Conservation (phyloP, 92 coral and sea anemone genomes). For the Virgularia gustaviana region DNA sequence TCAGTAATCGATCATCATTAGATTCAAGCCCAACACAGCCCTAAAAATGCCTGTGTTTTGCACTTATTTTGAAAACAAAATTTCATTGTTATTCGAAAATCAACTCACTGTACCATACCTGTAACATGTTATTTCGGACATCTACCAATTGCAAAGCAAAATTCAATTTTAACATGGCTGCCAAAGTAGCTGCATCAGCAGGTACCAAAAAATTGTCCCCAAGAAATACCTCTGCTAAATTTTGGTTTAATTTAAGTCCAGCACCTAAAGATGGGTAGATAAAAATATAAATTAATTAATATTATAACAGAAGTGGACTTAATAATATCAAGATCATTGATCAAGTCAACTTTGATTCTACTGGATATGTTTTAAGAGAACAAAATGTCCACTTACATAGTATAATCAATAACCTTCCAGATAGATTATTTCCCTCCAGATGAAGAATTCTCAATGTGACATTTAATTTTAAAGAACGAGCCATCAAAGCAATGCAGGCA, state of each 20-base stretch:
- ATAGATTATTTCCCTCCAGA: constrained; percentile 77
- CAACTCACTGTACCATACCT: constrained; percentile 51
- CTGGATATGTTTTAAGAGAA: not conserved
- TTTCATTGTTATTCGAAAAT: not conserved
- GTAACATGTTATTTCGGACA: constrained; percentile 81
- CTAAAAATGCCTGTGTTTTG: not conserved
- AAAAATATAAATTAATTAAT: too few relatives aligned
- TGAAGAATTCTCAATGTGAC: constrained; percentile 77
- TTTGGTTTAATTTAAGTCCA: constrained; percentile 83
- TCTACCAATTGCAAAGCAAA: constrained; percentile 69
- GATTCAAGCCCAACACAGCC: not conserved
- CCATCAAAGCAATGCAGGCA: constrained; percentile 74
- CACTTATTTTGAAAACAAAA: not conserved
- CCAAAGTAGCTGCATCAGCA: constrained; percentile 79
- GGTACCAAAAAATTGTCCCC: constrained; percentile 83
- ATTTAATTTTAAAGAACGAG: constrained; percentile 74
- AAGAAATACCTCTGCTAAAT: constrained; percentile 73
- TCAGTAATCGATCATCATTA: not conserved
- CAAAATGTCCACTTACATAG: constrained; percentile 72
- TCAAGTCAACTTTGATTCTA: not conserved
- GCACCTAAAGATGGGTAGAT: constrained; percentile 78
- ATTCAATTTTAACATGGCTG: constrained; percentile 83
- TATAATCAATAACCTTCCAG: constrained; percentile 82
- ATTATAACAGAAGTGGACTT: not conserved
- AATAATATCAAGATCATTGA: not conserved